phyloP scores from a whole-genome alignment of 2,888 invertebrate species.

The Catocala sponsa region DNA sequence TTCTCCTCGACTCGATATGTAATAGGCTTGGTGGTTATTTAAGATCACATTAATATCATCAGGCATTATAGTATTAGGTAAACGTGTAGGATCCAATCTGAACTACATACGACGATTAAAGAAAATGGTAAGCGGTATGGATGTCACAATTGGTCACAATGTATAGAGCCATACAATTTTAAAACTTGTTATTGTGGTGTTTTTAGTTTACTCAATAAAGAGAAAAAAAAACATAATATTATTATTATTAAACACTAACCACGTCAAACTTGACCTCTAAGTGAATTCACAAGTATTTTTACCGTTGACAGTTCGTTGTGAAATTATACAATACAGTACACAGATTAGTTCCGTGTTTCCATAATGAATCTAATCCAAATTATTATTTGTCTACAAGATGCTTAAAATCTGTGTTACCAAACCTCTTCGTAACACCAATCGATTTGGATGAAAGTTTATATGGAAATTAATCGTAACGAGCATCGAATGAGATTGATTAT shows the following conservation, averaged over 20 bases:
- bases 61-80: no score
- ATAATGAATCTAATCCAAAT: slow-evolving; percentile 24
- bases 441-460: slow-evolving; percentile 33
- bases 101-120: no score
- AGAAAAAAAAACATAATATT: no score
- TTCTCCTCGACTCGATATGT: no score
- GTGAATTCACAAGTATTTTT: slow-evolving; percentile 4
- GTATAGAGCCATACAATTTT: no score
- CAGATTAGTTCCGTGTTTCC: slow-evolving; percentile 22
- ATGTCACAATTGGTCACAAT: no score
- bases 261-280: slow-evolving; percentile 32
- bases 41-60: no score
- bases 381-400: slow-evolving; percentile 17
- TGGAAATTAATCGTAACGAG: slow-evolving; percentile 16
- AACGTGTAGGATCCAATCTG: no score
- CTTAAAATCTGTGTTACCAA: slow-evolving; percentile 28
- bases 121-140: no score
- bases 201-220: no score
- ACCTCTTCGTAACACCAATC: slow-evolving; percentile 37
- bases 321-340: slow-evolving; percentile 19
- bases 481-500: slow-evolving; percentile 5
- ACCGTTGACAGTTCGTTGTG: slow-evolving; percentile 30
- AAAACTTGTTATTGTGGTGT: no score
- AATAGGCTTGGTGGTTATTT: no score
- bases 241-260: background rate